phyloP scores from a whole-genome alignment of 2,797 vertebrate genomes.

The Craterocephalus amniculus region DNA sequence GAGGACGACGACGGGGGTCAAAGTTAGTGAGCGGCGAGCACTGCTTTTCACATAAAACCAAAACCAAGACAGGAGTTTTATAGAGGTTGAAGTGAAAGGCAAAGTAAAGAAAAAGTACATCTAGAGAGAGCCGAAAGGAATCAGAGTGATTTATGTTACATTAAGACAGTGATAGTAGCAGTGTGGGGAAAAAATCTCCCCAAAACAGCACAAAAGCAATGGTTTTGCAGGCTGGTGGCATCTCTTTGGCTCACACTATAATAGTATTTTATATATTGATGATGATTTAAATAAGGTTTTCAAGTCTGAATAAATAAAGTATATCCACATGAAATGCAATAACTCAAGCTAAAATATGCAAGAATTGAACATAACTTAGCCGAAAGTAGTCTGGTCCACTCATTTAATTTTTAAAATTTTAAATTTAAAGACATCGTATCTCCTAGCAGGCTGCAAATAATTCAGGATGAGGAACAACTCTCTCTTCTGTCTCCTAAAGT shows the following conservation, averaged over 20 bases:
- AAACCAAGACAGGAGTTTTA: conserved; percentile 41
- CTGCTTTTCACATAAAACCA: conserved; percentile 32
- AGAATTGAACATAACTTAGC: too few species aligned
- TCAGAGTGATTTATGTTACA: not conserved
- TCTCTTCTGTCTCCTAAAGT: not conserved
- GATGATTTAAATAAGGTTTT: not conserved
- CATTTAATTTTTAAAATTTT: too few species aligned
- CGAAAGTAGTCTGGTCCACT: too few species aligned
- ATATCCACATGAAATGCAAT: not conserved
- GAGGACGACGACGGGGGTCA: conserved; percentile 58
- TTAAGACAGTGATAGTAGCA: not conserved
- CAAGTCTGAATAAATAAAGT: not conserved
- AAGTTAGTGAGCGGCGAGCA: conserved; percentile 46
- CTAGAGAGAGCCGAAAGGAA: not conserved
- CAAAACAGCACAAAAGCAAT: not conserved
- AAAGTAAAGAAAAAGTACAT: conserved; percentile 24
- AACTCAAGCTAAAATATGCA: not conserved
- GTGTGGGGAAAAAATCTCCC: not conserved
- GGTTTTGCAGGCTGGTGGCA: not conserved
- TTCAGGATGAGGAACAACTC: not conserved
- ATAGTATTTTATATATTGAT: not conserved
- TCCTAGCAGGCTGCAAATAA: not conserved
- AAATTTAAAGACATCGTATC: too few species aligned
- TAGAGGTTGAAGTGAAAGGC: conserved; percentile 55
- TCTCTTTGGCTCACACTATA: not conserved